Evolutionary conservation across 2,797 vertebrate genomes (phyloP).

Genomic region (Sphenodon punctatus): DNA sequence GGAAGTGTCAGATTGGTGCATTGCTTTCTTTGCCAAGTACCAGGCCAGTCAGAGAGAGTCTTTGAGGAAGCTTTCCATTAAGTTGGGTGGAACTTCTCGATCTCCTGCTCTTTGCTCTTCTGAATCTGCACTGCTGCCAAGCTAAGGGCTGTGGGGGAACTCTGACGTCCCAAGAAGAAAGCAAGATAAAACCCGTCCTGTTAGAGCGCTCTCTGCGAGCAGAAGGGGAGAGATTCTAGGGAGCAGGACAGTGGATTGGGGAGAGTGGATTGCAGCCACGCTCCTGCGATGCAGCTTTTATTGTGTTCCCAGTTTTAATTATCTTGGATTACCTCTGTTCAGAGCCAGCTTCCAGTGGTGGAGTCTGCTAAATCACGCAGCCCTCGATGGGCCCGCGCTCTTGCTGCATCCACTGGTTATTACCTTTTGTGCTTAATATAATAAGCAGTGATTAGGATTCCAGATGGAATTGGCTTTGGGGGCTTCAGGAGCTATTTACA

Average conservation of each 20-base stretch:
- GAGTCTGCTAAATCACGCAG: conserved; percentile 39
- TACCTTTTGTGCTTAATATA: conserved; percentile 42
- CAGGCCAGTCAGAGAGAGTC: background rate
- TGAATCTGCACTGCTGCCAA: background rate
- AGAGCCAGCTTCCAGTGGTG: conserved; percentile 28
- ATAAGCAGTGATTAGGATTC: conserved; percentile 53
- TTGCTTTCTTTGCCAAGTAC: no score
- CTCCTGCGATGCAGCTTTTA: background rate
- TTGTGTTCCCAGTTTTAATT: conserved; percentile 38
- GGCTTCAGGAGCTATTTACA: conserved; percentile 5
- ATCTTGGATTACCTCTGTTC: conserved; percentile 44
- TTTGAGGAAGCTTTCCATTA: background rate
- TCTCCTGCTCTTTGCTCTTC: background rate
- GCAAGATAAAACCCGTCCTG: no score
- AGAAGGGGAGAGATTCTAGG: background rate
- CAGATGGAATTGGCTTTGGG: conserved; percentile 44
- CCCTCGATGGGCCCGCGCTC: conserved; percentile 15
- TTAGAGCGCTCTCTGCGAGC: rapidly evolving
- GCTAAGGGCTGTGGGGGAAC: rapidly evolving
- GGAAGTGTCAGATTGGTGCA: background rate
- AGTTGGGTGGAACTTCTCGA: background rate
- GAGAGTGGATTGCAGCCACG: background rate
- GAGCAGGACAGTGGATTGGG: background rate
- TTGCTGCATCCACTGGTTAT: background rate
- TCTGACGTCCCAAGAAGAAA: background rate